Base-by-base conservation (phyloP, 2,797 vertebrate species). In the Graptemys geographica region DNA sequence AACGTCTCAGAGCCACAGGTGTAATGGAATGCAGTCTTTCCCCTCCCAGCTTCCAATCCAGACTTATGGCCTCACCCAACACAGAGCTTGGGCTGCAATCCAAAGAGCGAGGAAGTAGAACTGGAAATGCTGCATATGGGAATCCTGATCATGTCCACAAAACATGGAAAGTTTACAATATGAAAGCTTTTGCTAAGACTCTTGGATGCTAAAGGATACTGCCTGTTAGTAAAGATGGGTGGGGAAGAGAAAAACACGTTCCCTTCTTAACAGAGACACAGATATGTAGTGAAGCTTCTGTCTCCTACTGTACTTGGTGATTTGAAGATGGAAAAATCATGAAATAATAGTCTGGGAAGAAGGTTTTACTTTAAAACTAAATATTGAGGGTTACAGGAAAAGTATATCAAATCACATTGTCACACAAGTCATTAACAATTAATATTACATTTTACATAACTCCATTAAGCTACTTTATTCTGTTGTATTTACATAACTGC, bases 391-490 rank as follows among this genome's bases (percentile, higher is more conserved):
- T 95, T 85, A 65, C 65, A 15, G 25, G 79, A 0, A 0, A 37
- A 84, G 5, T 28, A 25, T 3, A 4, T 65, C 0, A 0, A 89
- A 55, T 41, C 79, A 49, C 37, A n/a, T 6, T 28, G 16, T 62
- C 56, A 53, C 23, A 8, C 51, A 44, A 80, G n/a, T 79, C 33
- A 79, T 89, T 56, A 72, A 33, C 31, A 21, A 55, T 9, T 92
- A 85, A 72, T 25, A 8, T 89, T 85, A 76, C 13, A 28, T 78
- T 72, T 37, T 11, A 4, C 37, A 90, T 51, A 49, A 80, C 87
- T 84, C 44, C 33, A 94, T 86, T 76, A 84, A 92, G 69, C 52
- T 0, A 27, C 10, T 25, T 27, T 13, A 56, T 89, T 83, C 16
- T 5, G 18, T 37, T 90, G 86, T 80, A 53, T 85, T 95, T 79